Evolutionary conservation across 2,113 vertebrate species (phyloP).

Genomic region (Chionis minor): DNA sequence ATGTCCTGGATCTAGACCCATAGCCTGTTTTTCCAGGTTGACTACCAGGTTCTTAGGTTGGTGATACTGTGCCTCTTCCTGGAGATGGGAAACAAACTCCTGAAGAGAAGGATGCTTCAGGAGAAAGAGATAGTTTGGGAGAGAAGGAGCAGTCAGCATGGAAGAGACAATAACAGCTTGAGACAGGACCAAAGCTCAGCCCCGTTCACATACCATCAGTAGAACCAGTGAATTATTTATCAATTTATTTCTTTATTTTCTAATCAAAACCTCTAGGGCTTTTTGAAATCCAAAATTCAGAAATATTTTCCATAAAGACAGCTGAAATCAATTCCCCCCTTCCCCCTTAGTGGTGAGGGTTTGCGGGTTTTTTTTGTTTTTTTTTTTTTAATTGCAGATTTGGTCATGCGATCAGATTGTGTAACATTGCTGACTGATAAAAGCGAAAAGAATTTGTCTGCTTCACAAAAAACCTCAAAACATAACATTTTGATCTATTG

Average conservation of each 20-base stretch:
- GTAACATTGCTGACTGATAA: neutral
- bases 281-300: neutral
- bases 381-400: neutral
- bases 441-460: neutral
- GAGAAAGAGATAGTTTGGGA: neutral
- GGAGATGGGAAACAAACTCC: neutral
- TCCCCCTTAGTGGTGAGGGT: neutral
- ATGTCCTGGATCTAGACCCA: neutral
- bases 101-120: neutral
- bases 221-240: neutral
- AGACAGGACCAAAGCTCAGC: neutral
- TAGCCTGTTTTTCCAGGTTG: neutral
- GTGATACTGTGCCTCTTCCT: neutral
- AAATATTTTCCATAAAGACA: fast-evolving
- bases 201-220: fast-evolving
- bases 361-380: neutral
- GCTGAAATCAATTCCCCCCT: fast-evolving
- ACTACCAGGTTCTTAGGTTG: neutral
- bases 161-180: neutral
- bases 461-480: neutral
- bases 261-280: neutral
- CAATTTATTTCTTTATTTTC: neutral
- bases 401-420: neutral
- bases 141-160: neutral
- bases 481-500: neutral